Base-by-base conservation (phyloP, 2,113 vertebrate species). In the Paramisgurnus dabryanus region DNA sequence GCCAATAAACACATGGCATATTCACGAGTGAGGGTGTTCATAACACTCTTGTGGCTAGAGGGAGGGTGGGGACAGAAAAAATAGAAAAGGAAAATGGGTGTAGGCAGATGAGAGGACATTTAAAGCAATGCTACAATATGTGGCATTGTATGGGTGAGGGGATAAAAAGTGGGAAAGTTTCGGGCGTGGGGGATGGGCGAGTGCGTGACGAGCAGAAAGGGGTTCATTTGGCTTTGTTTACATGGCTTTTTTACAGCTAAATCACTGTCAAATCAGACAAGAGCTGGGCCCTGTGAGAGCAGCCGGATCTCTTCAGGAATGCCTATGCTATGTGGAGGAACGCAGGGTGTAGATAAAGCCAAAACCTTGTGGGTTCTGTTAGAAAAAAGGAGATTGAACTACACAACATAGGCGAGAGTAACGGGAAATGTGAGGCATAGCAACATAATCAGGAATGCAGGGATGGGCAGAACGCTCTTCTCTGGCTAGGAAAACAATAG, bases 261-360 rank as follows among this genome's bases (percentile, higher is more conserved):
- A 85, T 81, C 57, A 74, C 65, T 70, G 79, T 81, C 57, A 41
- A 66, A 70, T 83, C 45, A 57, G 71, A 68, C 22, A 40, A 49
- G 41, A 71, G 7, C 63, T 47, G 53, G 6, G 4, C 10, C 45
- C 69, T 76, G 60, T 50, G 53, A 71, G 49, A 76, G 70, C 81
- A 85, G 82, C 84, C 81, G 81, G 84, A 81, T 76, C 81, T 79
- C 58, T 58, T 85, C 81, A 75, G 67, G 76, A 76, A 73, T 50
- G 8, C 49, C 61, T 66, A 80, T 63, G 77, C 79, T 22, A 64
- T 76, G 50, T 67, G 50, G 69, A 81, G 79, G 81, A 85, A 85
- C 81, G 82, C 40, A 41, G 79, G 47, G 70, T 58, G 65, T 55
- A 80, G 75, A 82, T 82, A 77, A 82, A 81, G 17, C 58, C 67